Evolutionary conservation across 1,140 invertebrate genomes (phyloP), one percentile per base, ranked within the genome.

Genomic region (Drosophila triauraria): DNA sequence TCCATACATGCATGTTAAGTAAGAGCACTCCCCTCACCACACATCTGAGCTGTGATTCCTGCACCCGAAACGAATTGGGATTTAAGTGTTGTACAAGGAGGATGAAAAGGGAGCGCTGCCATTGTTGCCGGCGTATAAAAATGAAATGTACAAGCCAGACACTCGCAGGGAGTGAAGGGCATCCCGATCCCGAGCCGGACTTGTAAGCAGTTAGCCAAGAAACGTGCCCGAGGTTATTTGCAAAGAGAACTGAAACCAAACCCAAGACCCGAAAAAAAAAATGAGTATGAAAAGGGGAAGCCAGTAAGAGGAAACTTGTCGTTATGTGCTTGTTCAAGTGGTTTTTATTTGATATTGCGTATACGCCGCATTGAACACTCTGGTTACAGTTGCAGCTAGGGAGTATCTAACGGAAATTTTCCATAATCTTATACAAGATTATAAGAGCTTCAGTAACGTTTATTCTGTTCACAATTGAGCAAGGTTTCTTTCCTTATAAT

Each of bases 1-100:
- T 90, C 78, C 85, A 90, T 90, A 90, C 86, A 91, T 90, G 86
- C 85, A 90, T 90, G 85, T 80, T 91, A 90, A 90, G 85, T 90
- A 91, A 90, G 86, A 90, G 85, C 32, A 10, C 72, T 44, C 44
- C 61, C 40, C 43, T 20, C 43, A n/a, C 23, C 43, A 15, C 43
- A 15, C 30, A 69, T 71, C 64, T 74, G 63, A 51, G 82, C 81
- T 88, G 85, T 88, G 84, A 88, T 88, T 88, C 78, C 69, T 83
- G 67, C 71, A 79, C 58, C 79, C 79, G 78, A 78, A 88, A 88
- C 84, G 85, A 88, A 90, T 88, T 88, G 84, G 85, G 85, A 88
- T 90, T 88, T 88, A 88, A 88, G 85, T 88, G 84, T 88, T 84
- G 84, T 78, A 81, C 84, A 83, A 88, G 84, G 51, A 64, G 32